Base-by-base conservation (phyloP, 2,888 invertebrate species). In the Xestia c-nigrum region DNA sequence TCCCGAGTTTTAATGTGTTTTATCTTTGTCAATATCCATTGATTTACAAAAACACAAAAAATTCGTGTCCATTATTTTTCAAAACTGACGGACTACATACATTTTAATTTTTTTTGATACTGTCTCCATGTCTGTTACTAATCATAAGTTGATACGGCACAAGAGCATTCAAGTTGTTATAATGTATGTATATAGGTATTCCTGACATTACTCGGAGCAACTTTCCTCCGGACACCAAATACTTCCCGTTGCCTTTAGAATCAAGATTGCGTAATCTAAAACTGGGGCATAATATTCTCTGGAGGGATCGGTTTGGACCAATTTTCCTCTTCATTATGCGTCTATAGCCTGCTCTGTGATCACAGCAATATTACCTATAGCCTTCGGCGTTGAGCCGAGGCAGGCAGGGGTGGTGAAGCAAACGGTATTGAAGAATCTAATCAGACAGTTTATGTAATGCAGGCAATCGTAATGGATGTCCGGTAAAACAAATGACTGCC, bases 241-340 rank as follows among this genome's bases (percentile, higher is more conserved):
- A 77, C 46, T 69, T 80, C 69, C 59, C 47, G 24, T 78, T 63
- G 57, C 21, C 68, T 64, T 64, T 57, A 57, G 43, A 38, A 71
- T 84, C 80, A 80, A 85, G 74, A 84, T 84, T 74, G 46, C 38
- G 80, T 84, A 74, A 80, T 82, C 85, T 74, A 31, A 69, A 74
- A 71, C 43, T 52, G 52, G 9, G 43, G 52, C 68, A 67, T 69
- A 69, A 78, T 72, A 78, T 57, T 74, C 80, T 73, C 59, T 1
- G 40, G 24, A 72, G 67, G 43, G 57, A 80, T 80, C 52, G 52
- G 81, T 72, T 68, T 67, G 71, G 40, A 64, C 59, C 74, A 82
- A 84, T 84, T 80, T 80, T 71, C 73, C 73, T 73, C 52, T 64
- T 84, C 74, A 80, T 80, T 80, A 74, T 81, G 31, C 67, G 19